A percentile compares a stretch with the other conserved stretches of the same genome.
phyloP scores from a whole-genome alignment of 2,797 vertebrate genomes.

The Eospalax fontanierii region DNA sequence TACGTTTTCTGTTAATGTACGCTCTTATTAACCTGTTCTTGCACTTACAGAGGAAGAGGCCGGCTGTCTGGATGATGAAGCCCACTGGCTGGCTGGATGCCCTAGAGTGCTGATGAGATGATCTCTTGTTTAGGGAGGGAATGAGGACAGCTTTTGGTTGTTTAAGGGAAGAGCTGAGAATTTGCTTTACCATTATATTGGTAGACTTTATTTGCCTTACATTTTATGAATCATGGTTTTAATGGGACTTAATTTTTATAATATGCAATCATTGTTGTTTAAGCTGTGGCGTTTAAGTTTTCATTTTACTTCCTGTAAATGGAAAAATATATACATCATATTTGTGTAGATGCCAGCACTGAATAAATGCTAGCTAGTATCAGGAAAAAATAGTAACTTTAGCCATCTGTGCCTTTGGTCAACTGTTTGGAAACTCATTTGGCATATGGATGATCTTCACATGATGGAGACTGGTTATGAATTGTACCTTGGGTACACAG shows the following conservation, averaged over 20 bases:
- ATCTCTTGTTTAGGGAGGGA: constrained; percentile 3
- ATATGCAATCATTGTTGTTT: constrained; percentile 5
- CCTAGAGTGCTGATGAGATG: not conserved
- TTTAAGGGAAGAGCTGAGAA: not conserved
- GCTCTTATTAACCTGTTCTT: constrained; percentile 12
- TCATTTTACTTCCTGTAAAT: constrained; percentile 46
- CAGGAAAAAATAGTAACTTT: constrained; percentile 3
- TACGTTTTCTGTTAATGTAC: constrained; percentile 56
- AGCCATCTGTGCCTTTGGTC: not conserved
- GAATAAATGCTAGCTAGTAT: not conserved
- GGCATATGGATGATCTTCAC: constrained; percentile 71
- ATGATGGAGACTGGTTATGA: constrained; percentile 46
- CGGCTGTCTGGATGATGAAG: not conserved
- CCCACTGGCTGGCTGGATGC: no score
- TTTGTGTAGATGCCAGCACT: not conserved
- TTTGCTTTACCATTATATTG: constrained; percentile 36
- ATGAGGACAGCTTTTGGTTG: not conserved
- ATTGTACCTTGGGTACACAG: constrained; percentile 42
- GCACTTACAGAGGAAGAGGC: not conserved
- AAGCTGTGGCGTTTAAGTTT: constrained; percentile 32
- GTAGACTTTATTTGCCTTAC: constrained; percentile 57
- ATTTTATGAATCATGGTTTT: constrained; percentile 64
- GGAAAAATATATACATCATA: not conserved
- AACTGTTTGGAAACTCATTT: constrained; percentile 63
- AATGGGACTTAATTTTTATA: constrained; percentile 41